These are phyloP conservation scores for Polypterus bichir DNA, from an alignment of 2,113 vertebrate genomes.

Conservation along the genomic window DNA sequence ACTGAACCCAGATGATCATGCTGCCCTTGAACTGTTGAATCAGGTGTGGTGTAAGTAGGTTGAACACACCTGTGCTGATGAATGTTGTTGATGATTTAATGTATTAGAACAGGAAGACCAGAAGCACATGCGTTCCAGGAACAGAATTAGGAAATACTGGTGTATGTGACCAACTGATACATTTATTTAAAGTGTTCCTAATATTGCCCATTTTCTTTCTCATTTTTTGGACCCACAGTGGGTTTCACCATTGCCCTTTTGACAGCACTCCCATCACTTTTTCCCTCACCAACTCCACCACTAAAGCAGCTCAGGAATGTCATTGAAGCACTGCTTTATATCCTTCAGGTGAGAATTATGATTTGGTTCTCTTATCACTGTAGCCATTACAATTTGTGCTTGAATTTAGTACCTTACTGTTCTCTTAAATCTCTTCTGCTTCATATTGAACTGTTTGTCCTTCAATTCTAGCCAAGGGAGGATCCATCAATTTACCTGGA, in stretches of 20 bases:
- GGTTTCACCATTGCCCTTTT: slow-evolving; percentile 22
- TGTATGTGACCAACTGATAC: slow-evolving; percentile 9
- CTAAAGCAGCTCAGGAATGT: slow-evolving; percentile 17
- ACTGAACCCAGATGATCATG: too few species aligned
- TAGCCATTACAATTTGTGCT: too few species aligned
- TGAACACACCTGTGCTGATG: too few species aligned
- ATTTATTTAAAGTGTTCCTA: slow-evolving; percentile 4
- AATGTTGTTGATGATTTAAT: neutral
- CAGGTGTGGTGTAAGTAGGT: too few species aligned
- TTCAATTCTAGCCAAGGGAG: slow-evolving; percentile 2
- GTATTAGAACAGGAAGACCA: slow-evolving; percentile 10
- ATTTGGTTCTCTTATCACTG: too few species aligned
- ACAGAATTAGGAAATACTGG: slow-evolving; percentile 9
- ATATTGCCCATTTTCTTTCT: slow-evolving; percentile 4
- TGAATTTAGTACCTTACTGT: too few species aligned
- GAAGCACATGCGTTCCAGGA: slow-evolving; percentile 12
- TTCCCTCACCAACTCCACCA: slow-evolving; percentile 20
- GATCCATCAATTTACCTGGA: slow-evolving; percentile 19
- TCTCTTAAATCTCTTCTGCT: too few species aligned
- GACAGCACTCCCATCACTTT: slow-evolving; percentile 23
- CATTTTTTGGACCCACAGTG: slow-evolving; percentile 3
- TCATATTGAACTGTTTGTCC: too few species aligned
- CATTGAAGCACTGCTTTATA: slow-evolving; percentile 23
- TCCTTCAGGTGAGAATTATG: slow-evolving; percentile 18
- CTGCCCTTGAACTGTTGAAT: too few species aligned